phyloP scores from a whole-genome alignment of 2,888 invertebrate species.

The Arctia plantaginis region DNA sequence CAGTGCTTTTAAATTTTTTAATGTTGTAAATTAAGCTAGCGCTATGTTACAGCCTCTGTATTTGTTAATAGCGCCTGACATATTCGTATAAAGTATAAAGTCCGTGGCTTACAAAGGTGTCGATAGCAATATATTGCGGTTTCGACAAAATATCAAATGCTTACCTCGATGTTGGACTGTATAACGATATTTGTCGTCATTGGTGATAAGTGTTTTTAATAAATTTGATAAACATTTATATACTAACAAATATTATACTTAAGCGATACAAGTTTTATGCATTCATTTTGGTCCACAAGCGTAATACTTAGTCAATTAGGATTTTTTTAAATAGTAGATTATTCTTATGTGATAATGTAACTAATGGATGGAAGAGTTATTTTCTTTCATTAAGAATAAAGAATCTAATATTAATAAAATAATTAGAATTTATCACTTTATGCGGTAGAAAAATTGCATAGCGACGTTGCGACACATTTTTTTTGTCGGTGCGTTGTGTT shows the following conservation, averaged over 20 bases:
- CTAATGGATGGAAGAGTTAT: neutral
- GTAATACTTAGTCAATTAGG: too few species aligned
- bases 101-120: neutral
- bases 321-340: neutral
- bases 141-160: constrained; percentile 24
- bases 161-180: constrained; percentile 31
- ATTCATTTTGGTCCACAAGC: too few species aligned
- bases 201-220: neutral
- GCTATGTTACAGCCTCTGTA: neutral
- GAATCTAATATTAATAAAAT: too few species aligned
- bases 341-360: neutral
- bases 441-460: too few species aligned
- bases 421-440: too few species aligned
- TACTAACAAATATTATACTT: too few species aligned
- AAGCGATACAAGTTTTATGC: too few species aligned
- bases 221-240: neutral
- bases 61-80: neutral
- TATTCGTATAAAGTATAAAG: neutral
- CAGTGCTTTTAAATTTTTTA: neutral
- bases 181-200: constrained; percentile 25
- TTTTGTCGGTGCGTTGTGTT: too few species aligned
- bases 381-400: neutral
- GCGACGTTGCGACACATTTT: too few species aligned
- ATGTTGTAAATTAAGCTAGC: neutral
- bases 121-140: constrained; percentile 16